phyloP scores from a whole-genome alignment of 2,888 invertebrate species.

The Macrophya annulata region DNA sequence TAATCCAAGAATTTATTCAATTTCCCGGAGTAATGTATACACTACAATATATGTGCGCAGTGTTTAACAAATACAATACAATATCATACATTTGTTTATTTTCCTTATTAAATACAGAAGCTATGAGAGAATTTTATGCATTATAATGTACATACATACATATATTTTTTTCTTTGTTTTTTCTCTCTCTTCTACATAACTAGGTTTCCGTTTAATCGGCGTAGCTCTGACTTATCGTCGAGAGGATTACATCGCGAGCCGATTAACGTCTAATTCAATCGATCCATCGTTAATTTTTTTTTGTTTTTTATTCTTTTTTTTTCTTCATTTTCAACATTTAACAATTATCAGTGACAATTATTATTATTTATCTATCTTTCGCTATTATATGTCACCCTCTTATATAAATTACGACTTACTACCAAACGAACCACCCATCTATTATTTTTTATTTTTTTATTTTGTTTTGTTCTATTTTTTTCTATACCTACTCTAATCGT shows the following conservation, averaged over 20 bases:
- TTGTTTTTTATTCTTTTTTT: slow-evolving; percentile 29
- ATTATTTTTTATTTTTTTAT: neutral
- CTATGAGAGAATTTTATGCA: neutral
- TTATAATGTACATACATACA: too few species aligned
- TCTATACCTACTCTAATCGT: too few species aligned
- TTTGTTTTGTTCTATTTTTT: too few species aligned
- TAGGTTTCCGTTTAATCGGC: slow-evolving; percentile 31
- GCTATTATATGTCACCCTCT: neutral
- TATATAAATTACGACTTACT: neutral
- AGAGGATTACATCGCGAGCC: slow-evolving; percentile 23
- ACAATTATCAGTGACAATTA: neutral
- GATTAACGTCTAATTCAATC: slow-evolving; percentile 25
- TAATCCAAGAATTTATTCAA: neutral
- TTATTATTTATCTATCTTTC: neutral
- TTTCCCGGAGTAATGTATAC: neutral
- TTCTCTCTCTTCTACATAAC: neutral
- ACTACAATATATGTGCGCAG: neutral
- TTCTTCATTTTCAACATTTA: slow-evolving; percentile 1
- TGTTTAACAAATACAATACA: neutral
- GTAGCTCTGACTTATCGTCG: slow-evolving; percentile 30
- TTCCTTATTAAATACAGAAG: neutral
- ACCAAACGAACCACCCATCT: neutral
- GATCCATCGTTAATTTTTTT: slow-evolving; percentile 29
- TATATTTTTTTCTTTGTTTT: too few species aligned
- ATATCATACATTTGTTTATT: neutral